Evolutionary conservation across 2,888 invertebrate genomes (phyloP).

Genomic region (Drosophila tripunctata): DNA sequence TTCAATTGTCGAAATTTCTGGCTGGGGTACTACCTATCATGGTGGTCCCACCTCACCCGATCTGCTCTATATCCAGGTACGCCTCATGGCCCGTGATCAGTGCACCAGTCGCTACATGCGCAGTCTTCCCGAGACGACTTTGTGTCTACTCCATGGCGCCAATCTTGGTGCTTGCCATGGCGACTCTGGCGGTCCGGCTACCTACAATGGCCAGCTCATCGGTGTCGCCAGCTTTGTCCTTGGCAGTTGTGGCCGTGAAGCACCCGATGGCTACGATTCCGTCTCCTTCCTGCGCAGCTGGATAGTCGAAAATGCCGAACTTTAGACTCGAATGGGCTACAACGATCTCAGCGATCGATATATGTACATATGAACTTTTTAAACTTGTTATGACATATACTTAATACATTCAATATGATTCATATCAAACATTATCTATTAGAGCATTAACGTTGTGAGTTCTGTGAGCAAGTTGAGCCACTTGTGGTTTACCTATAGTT

Average conservation of each 20-base stretch:
- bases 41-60: constrained; percentile 67
- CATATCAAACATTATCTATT: background rate
- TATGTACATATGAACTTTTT: background rate
- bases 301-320: constrained; percentile 45
- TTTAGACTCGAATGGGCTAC: background rate
- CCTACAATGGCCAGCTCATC: constrained; percentile 66
- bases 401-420: background rate
- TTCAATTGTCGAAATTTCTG: constrained; percentile 66
- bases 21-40: constrained; percentile 76
- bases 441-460: background rate
- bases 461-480: background rate
- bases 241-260: constrained; percentile 68
- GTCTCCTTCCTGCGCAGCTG: constrained; percentile 58
- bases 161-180: constrained; percentile 80
- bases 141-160: constrained; percentile 74
- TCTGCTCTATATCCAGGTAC: constrained; percentile 71
- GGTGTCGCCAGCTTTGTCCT: constrained; percentile 81
- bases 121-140: constrained; percentile 54
- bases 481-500: too few species aligned
- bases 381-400: background rate
- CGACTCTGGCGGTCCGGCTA: constrained; percentile 83
- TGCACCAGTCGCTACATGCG: constrained; percentile 58
- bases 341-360: background rate
- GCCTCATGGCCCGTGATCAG: constrained; percentile 45
- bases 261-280: constrained; percentile 81